Conservation (phyloP, 2,113 vertebrate genomes). For the Psilopsiagon aymara region DNA sequence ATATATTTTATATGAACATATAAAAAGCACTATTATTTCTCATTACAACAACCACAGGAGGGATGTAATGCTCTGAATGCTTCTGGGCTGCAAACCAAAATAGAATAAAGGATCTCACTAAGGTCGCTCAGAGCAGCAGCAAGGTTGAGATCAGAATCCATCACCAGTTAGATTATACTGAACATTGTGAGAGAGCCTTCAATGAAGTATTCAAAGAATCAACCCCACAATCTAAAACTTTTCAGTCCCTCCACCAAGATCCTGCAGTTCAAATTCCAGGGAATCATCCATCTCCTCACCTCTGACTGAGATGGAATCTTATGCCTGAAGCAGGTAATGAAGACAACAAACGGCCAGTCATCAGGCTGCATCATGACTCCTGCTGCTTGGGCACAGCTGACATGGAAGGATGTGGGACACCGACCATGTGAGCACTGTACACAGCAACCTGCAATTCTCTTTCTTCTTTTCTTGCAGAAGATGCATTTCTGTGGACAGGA, state of each 20-base stretch:
- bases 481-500: constrained; percentile 87
- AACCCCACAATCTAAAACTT: not conserved
- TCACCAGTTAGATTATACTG: fast-evolving
- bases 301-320: constrained; percentile 89
- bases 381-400: constrained; percentile 94
- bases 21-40: not conserved
- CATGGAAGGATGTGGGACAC: constrained; percentile 96
- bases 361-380: constrained; percentile 97
- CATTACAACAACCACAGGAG: not conserved
- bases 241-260: not conserved
- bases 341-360: constrained; percentile 97
- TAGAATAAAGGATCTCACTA: not conserved
- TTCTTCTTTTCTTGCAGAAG: constrained; percentile 96
- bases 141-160: not conserved
- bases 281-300: constrained; percentile 70
- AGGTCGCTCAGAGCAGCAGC: not conserved
- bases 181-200: not conserved
- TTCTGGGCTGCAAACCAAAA: not conserved
- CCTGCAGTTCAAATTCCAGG: not conserved
- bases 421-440: constrained; percentile 97
- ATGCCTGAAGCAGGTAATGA: constrained; percentile 95
- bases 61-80: not conserved
- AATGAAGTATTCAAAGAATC: not conserved
- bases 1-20: not conserved
- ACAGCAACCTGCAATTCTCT: constrained; percentile 92